Conservation (phyloP, 2,113 vertebrate genomes). For the Anser cygnoides region DNA sequence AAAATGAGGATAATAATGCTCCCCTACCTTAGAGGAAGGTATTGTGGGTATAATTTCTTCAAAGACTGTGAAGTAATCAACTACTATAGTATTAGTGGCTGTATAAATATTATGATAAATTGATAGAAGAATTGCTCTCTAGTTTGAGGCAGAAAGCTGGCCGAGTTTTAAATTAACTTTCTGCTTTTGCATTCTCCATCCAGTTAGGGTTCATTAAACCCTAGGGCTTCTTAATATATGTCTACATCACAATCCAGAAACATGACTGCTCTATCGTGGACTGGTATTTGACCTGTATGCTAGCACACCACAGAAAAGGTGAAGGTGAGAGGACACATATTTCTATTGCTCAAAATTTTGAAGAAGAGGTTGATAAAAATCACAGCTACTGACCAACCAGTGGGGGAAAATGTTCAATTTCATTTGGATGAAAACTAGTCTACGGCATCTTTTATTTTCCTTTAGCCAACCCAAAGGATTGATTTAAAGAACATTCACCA, state of each 20-base stretch:
- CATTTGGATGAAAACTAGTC: neutral
- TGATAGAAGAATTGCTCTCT: neutral
- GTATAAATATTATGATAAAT: neutral
- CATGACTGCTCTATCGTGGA: neutral
- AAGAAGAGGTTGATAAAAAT: neutral
- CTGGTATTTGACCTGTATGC: neutral
- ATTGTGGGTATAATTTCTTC: neutral
- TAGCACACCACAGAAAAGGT: neutral
- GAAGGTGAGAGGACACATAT: neutral
- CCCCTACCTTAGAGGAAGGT: neutral
- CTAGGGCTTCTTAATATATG: neutral
- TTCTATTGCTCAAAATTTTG: neutral
- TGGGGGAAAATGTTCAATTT: neutral
- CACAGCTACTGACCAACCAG: neutral
- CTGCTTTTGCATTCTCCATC: neutral
- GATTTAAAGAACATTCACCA: neutral
- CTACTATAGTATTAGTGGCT: neutral
- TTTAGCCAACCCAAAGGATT: neutral
- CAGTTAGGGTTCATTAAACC: neutral
- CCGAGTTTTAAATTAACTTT: constrained; percentile 12
- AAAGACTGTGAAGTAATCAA: neutral
- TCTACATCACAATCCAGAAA: neutral
- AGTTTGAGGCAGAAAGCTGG: neutral
- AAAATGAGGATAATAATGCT: neutral
- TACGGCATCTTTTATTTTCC: neutral